phyloP scores from a whole-genome alignment of 2,888 invertebrate species.

The Labia minor region DNA sequence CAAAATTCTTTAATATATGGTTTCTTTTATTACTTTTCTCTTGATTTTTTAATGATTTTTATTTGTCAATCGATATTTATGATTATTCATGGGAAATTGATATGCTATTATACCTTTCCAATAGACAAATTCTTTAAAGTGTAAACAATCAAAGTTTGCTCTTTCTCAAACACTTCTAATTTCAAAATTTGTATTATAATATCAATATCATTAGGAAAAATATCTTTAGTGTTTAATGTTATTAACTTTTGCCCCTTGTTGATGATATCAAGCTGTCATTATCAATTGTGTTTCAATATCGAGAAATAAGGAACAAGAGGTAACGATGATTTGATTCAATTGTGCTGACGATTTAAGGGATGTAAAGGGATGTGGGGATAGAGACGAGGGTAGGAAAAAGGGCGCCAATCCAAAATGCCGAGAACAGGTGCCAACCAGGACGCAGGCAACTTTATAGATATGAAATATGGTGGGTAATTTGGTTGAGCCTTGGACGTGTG shows the following conservation, averaged over 20 bases:
- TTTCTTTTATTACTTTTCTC: no score
- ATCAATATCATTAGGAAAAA: no score
- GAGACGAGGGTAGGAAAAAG: background rate
- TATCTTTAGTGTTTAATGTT: no score
- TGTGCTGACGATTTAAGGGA: background rate
- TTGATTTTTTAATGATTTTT: no score
- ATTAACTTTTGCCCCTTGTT: background rate
- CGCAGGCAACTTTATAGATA: slow-evolving; percentile 5
- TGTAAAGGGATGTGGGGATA: background rate
- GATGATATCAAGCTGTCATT: slow-evolving; percentile 4
- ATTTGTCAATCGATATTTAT: no score
- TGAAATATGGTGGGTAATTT: slow-evolving; percentile 13
- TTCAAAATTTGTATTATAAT: no score
- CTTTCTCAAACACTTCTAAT: no score
- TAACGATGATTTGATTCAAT: slow-evolving; percentile 13
- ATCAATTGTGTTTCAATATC: slow-evolving; percentile 13
- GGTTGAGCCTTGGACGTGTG: slow-evolving; percentile 13
- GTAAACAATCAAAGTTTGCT: no score
- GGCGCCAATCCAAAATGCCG: background rate
- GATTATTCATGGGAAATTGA: no score
- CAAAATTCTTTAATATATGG: no score
- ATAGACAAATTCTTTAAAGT: no score
- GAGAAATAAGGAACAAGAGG: background rate
- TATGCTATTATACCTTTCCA: no score
- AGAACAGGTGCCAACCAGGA: slow-evolving; percentile 8